Evolutionary conservation across 2,113 vertebrate species (phyloP).

Genomic region (Psammodynastes pulverulentus): DNA sequence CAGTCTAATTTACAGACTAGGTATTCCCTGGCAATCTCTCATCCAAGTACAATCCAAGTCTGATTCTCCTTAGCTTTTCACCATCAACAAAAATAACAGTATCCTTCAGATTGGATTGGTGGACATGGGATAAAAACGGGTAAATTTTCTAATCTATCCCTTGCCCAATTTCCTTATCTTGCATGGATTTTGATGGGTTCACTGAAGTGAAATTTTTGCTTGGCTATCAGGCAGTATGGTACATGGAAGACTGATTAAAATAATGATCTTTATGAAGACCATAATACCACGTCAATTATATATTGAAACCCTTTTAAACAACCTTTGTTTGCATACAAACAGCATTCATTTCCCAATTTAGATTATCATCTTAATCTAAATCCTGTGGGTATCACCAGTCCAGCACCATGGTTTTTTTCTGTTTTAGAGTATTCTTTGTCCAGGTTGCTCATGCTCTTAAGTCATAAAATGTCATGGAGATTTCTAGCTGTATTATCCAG

Average conservation of each 20-base stretch:
- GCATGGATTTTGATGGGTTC: neutral
- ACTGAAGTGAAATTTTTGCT: neutral
- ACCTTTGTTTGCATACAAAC: neutral
- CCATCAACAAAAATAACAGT: neutral
- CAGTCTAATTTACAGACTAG: neutral
- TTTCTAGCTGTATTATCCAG: neutral
- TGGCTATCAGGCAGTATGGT: neutral
- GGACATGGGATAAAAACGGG: neutral
- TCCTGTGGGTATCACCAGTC: neutral
- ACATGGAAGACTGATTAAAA: neutral
- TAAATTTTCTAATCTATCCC: neutral
- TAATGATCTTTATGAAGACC: neutral
- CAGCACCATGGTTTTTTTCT: neutral
- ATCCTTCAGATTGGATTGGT: neutral
- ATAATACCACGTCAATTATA: neutral
- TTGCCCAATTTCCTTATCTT: neutral
- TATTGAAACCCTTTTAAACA: neutral
- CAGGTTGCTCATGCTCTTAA: neutral
- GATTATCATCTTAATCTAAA: neutral
- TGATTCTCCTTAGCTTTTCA: neutral
- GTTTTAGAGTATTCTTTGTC: too few relatives aligned
- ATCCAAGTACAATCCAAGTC: neutral
- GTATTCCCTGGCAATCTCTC: neutral
- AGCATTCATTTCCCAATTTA: neutral
- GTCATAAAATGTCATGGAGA: neutral